Base-by-base conservation (phyloP, 2,113 vertebrate species). In the Tor tambroides region DNA sequence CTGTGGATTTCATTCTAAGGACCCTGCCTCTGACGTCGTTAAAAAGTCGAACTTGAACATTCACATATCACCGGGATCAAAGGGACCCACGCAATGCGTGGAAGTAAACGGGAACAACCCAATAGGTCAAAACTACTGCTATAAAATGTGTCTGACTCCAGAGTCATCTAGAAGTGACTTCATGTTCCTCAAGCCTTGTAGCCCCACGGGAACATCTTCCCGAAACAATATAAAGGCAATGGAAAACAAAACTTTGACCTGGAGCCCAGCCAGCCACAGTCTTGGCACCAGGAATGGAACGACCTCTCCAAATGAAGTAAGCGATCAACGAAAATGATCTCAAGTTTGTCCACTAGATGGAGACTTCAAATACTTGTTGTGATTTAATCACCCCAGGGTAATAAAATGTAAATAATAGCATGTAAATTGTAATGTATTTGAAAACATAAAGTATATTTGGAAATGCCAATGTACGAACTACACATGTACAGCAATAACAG, bases 161-260 rank as follows among this genome's bases (percentile, higher is more conserved):
- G 96, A 96, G 41, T 96, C 96, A 8, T 95, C 96, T 71, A 96
- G 96, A 90, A 96, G 96, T 0, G 96, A 97, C 92, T 97, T 97
- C 87, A 97, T 97, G 96, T 97, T 97, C 90, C 94, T 97, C 14
- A 97, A 97, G 85, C 96, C 97, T 9, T 96, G 93, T 90, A 96
- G 94, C 41, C 94, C 95, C 0, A 88, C 92, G 0, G 87, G 91
- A 2, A 91, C 92, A 0, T 86, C 89, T 2, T 92, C 91, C 0
- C 90, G 94, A 67, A 97, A 96, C 86, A 97, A 97, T 0, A 89
- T 94, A 86, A 96, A 95, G 84, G 93, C 93, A 65, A 87, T 93
- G 0, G 92, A 95, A 61, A 93, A 94, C 65, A 90, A 92, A 88
- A 94, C 91, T 1, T 91, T 94, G 3, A 93, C 92, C 38, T 96